Conservation (phyloP, 2,888 invertebrate genomes). For the Folsomia candida region DNA sequence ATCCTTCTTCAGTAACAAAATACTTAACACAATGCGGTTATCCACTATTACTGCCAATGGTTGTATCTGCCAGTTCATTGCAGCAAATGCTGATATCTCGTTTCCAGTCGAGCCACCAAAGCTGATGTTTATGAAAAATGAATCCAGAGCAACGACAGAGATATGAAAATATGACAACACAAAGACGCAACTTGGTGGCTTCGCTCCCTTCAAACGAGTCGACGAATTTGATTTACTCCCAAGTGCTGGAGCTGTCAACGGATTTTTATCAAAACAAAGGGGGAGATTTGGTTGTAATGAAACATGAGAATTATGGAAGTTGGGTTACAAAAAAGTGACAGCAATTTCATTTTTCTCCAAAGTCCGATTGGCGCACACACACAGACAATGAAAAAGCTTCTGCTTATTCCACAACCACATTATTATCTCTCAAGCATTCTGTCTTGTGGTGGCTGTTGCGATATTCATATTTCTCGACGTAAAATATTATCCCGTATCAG, state of each 20-base stretch:
- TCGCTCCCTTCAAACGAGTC: neutral
- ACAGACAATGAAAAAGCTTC: slow-evolving; percentile 3
- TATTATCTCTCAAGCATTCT: neutral
- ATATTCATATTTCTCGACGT: slow-evolving; percentile 6
- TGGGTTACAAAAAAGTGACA: slow-evolving; percentile 30
- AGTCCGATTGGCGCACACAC: neutral
- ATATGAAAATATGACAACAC: neutral
- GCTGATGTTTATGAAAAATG: neutral
- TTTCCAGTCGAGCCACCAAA: neutral
- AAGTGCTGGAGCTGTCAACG: slow-evolving; percentile 41
- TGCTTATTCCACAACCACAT: neutral
- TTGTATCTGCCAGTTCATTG: no score
- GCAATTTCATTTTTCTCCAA: slow-evolving; percentile 22
- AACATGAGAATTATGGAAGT: slow-evolving; percentile 44
- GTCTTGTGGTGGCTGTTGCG: neutral
- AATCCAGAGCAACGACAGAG: neutral
- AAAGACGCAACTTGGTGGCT: neutral
- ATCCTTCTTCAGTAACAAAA: no score
- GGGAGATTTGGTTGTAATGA: slow-evolving; percentile 44
- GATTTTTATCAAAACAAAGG: slow-evolving; percentile 49
- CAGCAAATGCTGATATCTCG: neutral
- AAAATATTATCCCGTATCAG: slow-evolving; percentile 10
- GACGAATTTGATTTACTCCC: slow-evolving; percentile 10
- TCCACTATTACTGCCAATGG: no score
- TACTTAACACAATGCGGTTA: no score